phyloP scores from a whole-genome alignment of 1,140 invertebrate genomes.

The Parasteatoda tepidariorum region DNA sequence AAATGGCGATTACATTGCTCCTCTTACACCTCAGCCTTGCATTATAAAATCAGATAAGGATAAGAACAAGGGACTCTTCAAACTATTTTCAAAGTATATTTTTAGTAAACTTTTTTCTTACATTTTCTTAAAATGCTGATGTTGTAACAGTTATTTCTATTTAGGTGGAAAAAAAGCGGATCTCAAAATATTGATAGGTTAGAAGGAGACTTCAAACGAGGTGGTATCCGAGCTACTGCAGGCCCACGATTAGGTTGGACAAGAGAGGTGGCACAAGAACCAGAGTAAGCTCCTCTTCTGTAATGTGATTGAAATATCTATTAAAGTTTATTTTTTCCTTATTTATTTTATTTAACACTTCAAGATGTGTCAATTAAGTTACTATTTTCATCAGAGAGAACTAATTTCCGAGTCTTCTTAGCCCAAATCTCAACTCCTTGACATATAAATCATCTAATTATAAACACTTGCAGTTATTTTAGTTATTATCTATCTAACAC shows the following conservation, averaged over 20 bases:
- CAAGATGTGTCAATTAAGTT: no score
- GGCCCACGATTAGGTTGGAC: constrained; percentile 81
- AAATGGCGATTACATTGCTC: constrained; percentile 1
- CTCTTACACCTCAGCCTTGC: constrained; percentile 21
- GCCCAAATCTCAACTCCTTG: no score
- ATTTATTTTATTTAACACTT: no score
- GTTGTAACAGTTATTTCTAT: background rate
- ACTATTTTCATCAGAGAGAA: no score
- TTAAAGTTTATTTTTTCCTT: background rate
- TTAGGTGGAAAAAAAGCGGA: constrained; percentile 77
- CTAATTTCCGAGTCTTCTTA: no score
- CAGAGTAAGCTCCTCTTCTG: constrained; percentile 35
- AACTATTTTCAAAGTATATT: constrained; percentile 46
- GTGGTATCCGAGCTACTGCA: constrained; percentile 81
- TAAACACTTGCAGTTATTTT: no score
- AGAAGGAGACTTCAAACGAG: constrained; percentile 76
- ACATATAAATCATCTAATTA: no score
- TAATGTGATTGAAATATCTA: background rate
- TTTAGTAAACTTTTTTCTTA: background rate
- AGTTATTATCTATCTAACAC: no score
- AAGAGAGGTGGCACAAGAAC: constrained; percentile 63
- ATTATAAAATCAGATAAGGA: constrained; percentile 44
- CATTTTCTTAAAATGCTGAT: background rate
- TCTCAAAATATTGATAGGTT: constrained; percentile 76
- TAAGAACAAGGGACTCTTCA: constrained; percentile 39